These are phyloP conservation scores for Erpornis zantholeuca DNA, from an alignment of 2,113 vertebrate species.

Conservation along the genomic window DNA sequence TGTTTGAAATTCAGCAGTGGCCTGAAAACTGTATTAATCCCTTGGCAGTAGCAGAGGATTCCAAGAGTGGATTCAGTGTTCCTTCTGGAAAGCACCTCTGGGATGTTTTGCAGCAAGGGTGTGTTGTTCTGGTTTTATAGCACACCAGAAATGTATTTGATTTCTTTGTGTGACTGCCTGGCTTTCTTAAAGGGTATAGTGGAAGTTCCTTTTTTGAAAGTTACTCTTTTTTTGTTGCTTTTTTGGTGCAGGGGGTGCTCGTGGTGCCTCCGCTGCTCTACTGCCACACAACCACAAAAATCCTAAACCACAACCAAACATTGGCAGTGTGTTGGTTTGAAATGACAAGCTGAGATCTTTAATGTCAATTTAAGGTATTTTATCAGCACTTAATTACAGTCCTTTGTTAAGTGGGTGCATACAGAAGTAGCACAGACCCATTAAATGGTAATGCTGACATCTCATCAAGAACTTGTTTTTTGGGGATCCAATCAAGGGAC, in stretches of 20 bases:
- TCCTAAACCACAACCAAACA: not conserved
- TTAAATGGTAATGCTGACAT: not conserved
- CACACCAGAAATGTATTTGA: not conserved
- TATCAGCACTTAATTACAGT: not conserved
- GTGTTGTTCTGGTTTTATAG: not conserved
- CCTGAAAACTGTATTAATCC: not conserved
- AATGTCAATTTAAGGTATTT: not conserved
- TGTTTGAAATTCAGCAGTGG: not conserved
- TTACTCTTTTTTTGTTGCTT: not conserved
- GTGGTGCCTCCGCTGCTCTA: not conserved
- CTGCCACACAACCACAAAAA: not conserved
- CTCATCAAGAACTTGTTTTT: not conserved
- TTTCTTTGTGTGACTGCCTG: not conserved
- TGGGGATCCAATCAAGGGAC: not conserved
- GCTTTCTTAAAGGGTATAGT: not conserved
- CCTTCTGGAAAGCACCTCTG: not conserved
- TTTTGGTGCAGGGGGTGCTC: not conserved
- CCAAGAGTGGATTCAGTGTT: not conserved
- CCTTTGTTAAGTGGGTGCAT: not conserved
- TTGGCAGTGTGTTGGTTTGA: not conserved
- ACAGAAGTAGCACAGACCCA: not conserved
- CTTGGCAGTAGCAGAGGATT: not conserved
- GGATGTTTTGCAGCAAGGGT: not conserved
- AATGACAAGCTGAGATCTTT: not conserved
- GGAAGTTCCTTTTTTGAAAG: not conserved